Conservation (phyloP, 2,888 invertebrate species). For the Sesamia inferens region DNA sequence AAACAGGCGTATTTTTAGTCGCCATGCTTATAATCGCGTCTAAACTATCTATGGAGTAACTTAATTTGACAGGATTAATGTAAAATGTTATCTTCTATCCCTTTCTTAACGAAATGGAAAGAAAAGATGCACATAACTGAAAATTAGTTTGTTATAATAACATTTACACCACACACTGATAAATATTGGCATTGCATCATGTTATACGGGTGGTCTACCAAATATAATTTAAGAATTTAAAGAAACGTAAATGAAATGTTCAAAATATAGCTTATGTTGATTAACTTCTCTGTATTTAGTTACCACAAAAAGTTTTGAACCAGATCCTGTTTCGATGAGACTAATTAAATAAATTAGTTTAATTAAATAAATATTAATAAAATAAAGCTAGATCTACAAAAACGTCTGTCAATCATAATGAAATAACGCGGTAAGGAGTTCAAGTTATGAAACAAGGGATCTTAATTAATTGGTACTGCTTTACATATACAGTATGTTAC, state of each 20-base stretch:
- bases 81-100: too few relatives aligned
- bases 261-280: neutral
- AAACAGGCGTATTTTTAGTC: too few relatives aligned
- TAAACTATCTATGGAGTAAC: too few relatives aligned
- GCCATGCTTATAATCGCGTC: too few relatives aligned
- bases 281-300: neutral
- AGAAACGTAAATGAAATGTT: neutral
- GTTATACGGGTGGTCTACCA: neutral
- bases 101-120: too few relatives aligned
- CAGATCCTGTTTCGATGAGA: neutral
- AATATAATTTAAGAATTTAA: neutral
- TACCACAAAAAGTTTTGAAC: neutral
- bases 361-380: constrained; percentile 22
- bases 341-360: constrained; percentile 11
- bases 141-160: too few relatives aligned
- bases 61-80: too few relatives aligned
- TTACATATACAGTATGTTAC: too few relatives aligned
- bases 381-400: constrained; percentile 9
- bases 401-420: constrained; percentile 34
- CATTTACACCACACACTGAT: neutral
- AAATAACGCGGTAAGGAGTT: constrained; percentile 37
- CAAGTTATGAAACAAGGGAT: constrained; percentile 41
- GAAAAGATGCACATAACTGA: too few relatives aligned
- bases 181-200: neutral
- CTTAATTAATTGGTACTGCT: constrained; percentile 41